phyloP scores from a whole-genome alignment of 2,113 vertebrate species.

The Gambusia holbrooki region DNA sequence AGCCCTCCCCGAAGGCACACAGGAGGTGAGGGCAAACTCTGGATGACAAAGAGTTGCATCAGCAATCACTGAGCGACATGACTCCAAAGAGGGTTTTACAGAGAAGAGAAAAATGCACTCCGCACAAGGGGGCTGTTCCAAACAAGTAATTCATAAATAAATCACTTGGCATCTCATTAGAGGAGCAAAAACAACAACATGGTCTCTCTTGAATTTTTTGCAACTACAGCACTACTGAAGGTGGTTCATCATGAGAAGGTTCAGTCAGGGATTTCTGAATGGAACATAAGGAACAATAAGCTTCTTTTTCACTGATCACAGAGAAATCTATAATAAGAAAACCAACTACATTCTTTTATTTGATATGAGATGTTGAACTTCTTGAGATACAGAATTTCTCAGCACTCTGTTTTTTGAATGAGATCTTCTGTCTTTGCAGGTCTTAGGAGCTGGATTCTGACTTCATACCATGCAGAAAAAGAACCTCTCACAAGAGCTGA shows the following conservation, averaged over 20 bases:
- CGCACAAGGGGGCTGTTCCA: constrained; percentile 77
- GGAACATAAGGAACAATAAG: constrained; percentile 15
- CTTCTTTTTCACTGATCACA: constrained; percentile 14
- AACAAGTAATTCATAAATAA: constrained; percentile 84
- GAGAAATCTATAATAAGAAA: constrained; percentile 12
- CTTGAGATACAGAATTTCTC: constrained; percentile 57
- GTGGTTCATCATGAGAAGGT: constrained; percentile 37
- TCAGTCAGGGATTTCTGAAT: constrained; percentile 62
- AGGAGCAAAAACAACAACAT: constrained; percentile 76
- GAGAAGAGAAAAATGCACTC: constrained; percentile 61
- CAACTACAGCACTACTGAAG: constrained; percentile 73
- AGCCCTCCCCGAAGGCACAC: constrained; percentile 80
- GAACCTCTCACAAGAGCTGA: constrained; percentile 37
- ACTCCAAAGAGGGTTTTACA: constrained; percentile 73
- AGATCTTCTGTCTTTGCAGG: constrained; percentile 20
- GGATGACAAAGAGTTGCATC: constrained; percentile 86
- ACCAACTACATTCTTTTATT: constrained; percentile 32
- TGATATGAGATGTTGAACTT: constrained; percentile 40
- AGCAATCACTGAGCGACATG: constrained; percentile 83
- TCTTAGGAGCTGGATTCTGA: not conserved
- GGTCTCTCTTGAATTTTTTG: constrained; percentile 65
- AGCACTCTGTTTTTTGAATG: constrained; percentile 18
- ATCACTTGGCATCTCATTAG: constrained; percentile 82
- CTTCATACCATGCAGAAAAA: not conserved
- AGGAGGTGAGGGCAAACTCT: constrained; percentile 81